Conservation (phyloP, 2,113 vertebrate species). For the Picathartes gymnocephalus region DNA sequence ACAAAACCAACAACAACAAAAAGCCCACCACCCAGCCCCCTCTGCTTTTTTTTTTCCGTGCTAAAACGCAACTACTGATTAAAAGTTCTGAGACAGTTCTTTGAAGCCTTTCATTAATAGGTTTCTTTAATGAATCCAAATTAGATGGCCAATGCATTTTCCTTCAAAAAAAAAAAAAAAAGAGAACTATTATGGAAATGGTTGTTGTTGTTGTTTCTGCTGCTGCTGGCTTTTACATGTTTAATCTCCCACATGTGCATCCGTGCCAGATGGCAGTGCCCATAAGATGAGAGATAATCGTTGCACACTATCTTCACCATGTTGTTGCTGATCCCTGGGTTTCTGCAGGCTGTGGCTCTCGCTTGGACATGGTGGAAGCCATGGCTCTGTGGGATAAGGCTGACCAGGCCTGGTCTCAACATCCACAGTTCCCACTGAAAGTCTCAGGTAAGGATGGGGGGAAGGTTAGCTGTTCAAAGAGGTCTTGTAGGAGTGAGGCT, state of each 20-base stretch:
- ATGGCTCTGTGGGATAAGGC: neutral
- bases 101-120: constrained; percentile 65
- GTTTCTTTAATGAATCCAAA: constrained; percentile 69
- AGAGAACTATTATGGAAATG: constrained; percentile 40
- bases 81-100: constrained; percentile 63
- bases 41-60: neutral
- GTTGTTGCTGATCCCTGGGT: neutral
- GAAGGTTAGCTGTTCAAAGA: neutral
- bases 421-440: neutral
- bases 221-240: constrained; percentile 23
- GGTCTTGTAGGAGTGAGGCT: neutral
- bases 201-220: neutral
- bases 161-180: neutral
- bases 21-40: neutral
- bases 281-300: neutral
- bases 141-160: constrained; percentile 24
- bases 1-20: constrained; percentile 25
- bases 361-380: neutral
- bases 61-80: constrained; percentile 57
- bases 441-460: neutral
- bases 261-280: constrained; percentile 41
- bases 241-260: constrained; percentile 48
- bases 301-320: neutral
- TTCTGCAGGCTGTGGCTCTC: neutral
- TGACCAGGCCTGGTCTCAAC: neutral